Conservation (phyloP, 2,113 vertebrate species). For the Lamprotornis superbus region DNA sequence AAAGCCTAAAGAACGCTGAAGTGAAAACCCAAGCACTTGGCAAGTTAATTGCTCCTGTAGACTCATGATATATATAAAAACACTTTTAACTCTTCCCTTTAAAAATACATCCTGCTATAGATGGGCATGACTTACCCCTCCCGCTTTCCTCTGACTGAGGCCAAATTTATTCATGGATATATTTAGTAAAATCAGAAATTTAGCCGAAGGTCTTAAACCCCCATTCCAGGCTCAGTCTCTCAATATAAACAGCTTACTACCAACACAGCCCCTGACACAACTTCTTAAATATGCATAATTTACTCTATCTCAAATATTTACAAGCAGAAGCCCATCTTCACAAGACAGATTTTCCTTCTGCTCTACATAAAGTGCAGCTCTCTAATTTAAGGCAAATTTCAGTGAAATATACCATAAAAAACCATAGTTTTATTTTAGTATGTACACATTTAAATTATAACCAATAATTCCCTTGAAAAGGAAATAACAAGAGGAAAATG, state of each 20-base stretch:
- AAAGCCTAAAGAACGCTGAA: conserved; percentile 32
- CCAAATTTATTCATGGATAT: background rate
- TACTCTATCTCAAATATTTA: conserved; percentile 73
- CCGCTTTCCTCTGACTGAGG: background rate
- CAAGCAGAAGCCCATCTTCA: conserved; percentile 71
- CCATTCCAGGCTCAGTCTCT: background rate
- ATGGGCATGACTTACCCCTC: background rate
- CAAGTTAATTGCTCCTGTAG: conserved; percentile 19
- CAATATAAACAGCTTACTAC: background rate
- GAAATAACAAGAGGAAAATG: conserved; percentile 49
- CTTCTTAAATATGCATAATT: conserved; percentile 64
- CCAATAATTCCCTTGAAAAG: conserved; percentile 43
- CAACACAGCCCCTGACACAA: conserved; percentile 1
- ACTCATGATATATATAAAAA: conserved; percentile 26
- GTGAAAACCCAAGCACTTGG: conserved; percentile 21
- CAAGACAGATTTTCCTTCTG: conserved; percentile 70
- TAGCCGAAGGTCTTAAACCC: background rate
- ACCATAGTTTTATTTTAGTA: conserved; percentile 70
- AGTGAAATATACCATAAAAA: conserved; percentile 82
- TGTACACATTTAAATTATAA: conserved; percentile 74
- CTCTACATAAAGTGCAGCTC: conserved; percentile 80
- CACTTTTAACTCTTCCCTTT: background rate
- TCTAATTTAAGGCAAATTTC: conserved; percentile 84
- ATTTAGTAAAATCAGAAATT: background rate
- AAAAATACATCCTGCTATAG: background rate